phyloP scores from a whole-genome alignment of 1,140 invertebrate genomes.

The Lepidurus apus region DNA sequence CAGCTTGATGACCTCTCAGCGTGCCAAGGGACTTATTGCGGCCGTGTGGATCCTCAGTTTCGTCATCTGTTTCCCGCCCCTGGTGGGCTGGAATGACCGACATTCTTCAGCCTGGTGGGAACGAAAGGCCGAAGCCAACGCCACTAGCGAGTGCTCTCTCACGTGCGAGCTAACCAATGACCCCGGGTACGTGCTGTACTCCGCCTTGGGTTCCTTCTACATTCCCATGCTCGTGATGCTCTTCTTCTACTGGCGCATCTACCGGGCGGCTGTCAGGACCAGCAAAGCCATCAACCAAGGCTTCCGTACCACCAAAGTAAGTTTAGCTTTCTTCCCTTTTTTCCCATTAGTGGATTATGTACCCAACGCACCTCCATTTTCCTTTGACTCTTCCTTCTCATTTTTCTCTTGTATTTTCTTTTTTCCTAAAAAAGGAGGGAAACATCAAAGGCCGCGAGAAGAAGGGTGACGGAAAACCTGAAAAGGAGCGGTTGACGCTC shows the following conservation, averaged over 20 bases:
- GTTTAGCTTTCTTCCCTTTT: conserved; percentile 26
- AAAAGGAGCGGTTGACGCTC: conserved; percentile 70
- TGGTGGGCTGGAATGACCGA: conserved; percentile 87
- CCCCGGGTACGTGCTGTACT: conserved; percentile 72
- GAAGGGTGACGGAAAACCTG: neutral
- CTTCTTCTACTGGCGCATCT: conserved; percentile 95
- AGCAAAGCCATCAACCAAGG: conserved; percentile 81
- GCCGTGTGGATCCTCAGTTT: conserved; percentile 91
- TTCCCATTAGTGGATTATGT: neutral
- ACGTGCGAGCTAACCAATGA: conserved; percentile 87
- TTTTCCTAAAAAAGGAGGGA: neutral
- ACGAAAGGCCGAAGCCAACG: conserved; percentile 18
- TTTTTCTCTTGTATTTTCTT: neutral
- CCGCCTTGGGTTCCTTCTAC: conserved; percentile 90
- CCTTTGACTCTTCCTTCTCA: neutral
- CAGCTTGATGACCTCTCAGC: conserved; percentile 77
- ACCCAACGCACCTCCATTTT: neutral
- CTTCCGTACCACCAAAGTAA: conserved; percentile 79
- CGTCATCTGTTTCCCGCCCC: conserved; percentile 91
- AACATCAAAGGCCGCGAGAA: neutral
- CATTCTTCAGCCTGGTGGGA: conserved; percentile 4
- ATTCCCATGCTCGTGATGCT: conserved; percentile 94
- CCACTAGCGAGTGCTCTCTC: conserved; percentile 57
- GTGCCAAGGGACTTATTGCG: conserved; percentile 81
- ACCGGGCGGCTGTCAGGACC: conserved; percentile 81